A percentile compares a stretch with the other conserved stretches of the same genome.
Conservation (phyloP, 2,113 vertebrate species). For the Numenius arquata region DNA sequence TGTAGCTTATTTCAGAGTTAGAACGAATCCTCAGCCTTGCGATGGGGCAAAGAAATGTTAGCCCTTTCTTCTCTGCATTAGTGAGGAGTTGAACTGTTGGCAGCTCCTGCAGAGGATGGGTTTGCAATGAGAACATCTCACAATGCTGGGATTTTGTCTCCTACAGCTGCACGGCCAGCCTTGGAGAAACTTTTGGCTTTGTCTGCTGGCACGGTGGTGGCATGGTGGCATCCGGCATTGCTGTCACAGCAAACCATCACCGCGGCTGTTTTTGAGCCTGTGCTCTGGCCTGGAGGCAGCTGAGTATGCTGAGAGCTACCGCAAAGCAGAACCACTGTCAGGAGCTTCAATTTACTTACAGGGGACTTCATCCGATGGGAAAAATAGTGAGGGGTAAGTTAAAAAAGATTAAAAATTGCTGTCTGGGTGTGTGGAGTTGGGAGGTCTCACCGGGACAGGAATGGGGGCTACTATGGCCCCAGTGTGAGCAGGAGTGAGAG, state of each 20-base stretch:
- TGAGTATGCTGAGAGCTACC: not conserved
- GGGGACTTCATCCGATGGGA: not conserved
- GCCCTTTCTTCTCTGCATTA: not conserved
- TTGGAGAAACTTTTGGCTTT: not conserved
- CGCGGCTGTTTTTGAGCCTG: rapidly evolving
- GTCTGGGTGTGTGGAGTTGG: rapidly evolving
- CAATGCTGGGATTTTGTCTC: not conserved
- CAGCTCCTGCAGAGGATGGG: not conserved
- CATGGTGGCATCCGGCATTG: not conserved
- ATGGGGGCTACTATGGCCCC: rapidly evolving
- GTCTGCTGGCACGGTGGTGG: rapidly evolving
- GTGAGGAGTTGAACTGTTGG: not conserved
- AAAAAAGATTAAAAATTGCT: not conserved
- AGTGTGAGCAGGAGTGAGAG: not conserved
- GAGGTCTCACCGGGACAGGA: not conserved
- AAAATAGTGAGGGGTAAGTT: not conserved
- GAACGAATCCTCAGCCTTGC: not conserved
- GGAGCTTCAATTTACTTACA: not conserved
- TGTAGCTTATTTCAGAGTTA: not conserved
- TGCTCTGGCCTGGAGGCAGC: not conserved
- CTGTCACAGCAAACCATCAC: not conserved
- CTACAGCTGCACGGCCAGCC: not conserved
- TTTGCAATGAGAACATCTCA: not conserved
- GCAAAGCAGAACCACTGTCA: not conserved
- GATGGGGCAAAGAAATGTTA: not conserved